Base-by-base conservation (phyloP, 2,113 vertebrate genomes). In the Holacanthus passer region DNA sequence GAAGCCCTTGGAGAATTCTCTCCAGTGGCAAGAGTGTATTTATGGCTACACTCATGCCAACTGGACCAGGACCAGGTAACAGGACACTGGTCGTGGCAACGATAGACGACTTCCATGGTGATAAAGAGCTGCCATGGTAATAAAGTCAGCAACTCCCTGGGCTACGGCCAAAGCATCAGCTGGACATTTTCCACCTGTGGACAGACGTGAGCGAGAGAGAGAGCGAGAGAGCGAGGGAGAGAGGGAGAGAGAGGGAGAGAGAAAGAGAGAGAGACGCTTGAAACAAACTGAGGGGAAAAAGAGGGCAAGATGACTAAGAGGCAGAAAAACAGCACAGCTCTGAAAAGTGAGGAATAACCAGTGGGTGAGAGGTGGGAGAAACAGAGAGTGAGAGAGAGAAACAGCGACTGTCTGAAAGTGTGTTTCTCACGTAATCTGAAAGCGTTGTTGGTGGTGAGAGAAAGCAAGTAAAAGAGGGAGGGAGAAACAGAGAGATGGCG, bases 171-270 rank as follows among this genome's bases (percentile, higher is more conserved):
- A 56, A 73, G 79, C 72, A 68, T 84, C 82, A 77, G 82, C 48
- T 70, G 70, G 70, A 84, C 73, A 69, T 65, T 85, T 81, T 89
- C 58, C 78, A 88, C 77, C 75, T 86, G 86, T 27, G 66, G 75
- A 82, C 41, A 53, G 53, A 85, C 74, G 48, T 13, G 73, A 82
- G 64, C 66, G 39, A 52, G 48, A 52, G 31, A 58, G 56, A 41
- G 62, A 53, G 47, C 27, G 41, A 37, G 31, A 55, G 31, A 58
- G 31, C n/a, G n/a, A 48, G 14, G n/a, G 35, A 39, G 27, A 71
- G 19, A n/a, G 20, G 43, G 1, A 39, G 53, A 60, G 47, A 55
- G 2, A 53, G 45, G 35, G 73, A 82, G 65, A 67, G 39, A 52
- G 48, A 53, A 27, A 58, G 56, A 43, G 62, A 55, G 47, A 31